A percentile compares a stretch with the other conserved stretches of the same genome.
Conservation (phyloP, 37 sponge, comb jelly and placozoan species). For the Bolinopsis microptera region DNA sequence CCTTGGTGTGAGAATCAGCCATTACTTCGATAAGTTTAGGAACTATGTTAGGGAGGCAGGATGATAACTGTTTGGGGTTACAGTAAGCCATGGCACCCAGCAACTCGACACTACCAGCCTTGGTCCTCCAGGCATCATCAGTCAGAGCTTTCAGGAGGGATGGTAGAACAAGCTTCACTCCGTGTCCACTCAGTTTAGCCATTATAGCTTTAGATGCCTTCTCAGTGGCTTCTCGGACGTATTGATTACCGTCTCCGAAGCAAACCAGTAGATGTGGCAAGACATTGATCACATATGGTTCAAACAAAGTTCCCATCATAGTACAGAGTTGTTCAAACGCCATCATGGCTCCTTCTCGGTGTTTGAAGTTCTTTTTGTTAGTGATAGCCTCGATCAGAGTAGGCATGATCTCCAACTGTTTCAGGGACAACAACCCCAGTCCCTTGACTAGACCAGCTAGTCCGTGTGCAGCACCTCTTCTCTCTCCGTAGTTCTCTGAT, state of each 20-base stretch:
- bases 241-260: constrained; percentile 97
- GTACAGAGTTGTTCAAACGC: constrained; percentile 89
- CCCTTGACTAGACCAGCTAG: constrained; percentile 98
- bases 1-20: constrained; percentile 95
- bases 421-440: constrained; percentile 89
- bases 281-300: constrained; percentile 95
- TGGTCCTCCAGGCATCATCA: constrained; percentile 98
- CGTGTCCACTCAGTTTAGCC: constrained; percentile 94
- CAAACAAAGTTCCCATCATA: constrained; percentile 92
- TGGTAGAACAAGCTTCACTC: constrained; percentile 96
- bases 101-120: constrained; percentile 93
- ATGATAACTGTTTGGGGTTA: constrained; percentile 96
- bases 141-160: constrained; percentile 87
- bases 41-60: constrained; percentile 95
- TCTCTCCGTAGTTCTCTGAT: constrained; percentile 78
- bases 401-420: constrained; percentile 80
- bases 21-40: constrained; percentile 87
- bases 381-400: constrained; percentile 82
- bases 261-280: constrained; percentile 89
- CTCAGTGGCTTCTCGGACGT: constrained; percentile 92
- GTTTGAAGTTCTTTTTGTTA: constrained; percentile 92
- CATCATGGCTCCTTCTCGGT: constrained; percentile 93
- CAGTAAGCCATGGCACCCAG: constrained; percentile 99
- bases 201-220: constrained; percentile 90
- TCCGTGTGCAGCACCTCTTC: constrained; percentile 96